Evolutionary conservation across 2,797 vertebrate genomes (phyloP).

Genomic region (Liparis tanakae): DNA sequence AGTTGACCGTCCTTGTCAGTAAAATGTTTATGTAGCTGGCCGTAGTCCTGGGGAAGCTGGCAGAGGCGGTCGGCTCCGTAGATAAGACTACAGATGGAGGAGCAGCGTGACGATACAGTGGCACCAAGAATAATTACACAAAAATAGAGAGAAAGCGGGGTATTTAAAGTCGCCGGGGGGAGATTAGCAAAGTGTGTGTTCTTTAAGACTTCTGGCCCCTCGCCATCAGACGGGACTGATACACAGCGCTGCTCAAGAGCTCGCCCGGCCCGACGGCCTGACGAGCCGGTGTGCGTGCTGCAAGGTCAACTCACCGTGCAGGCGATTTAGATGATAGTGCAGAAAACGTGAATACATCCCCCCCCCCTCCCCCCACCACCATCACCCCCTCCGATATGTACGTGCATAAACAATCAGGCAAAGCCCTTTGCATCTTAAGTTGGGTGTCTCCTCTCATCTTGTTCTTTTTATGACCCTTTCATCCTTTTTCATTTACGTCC

Average conservation of each 20-base stretch:
- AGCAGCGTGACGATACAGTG: constrained; percentile 66
- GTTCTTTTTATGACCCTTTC: background rate
- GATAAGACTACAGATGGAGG: constrained; percentile 75
- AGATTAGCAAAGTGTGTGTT: constrained; percentile 61
- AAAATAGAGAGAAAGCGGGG: constrained; percentile 53
- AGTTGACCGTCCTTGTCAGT: constrained; percentile 87
- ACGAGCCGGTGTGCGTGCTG: constrained; percentile 34
- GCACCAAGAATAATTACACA: constrained; percentile 68
- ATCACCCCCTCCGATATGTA: background rate
- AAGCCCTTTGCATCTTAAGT: constrained; percentile 13
- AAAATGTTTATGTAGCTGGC: constrained; percentile 86
- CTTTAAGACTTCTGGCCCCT: constrained; percentile 47
- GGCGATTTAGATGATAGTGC: constrained; percentile 56
- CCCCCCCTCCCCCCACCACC: too few relatives aligned
- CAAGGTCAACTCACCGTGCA: constrained; percentile 64
- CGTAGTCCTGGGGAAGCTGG: constrained; percentile 73
- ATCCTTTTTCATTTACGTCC: background rate
- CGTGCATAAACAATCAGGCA: constrained; percentile 15
- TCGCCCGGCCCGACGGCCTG: constrained; percentile 28
- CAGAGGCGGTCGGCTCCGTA: constrained; percentile 64
- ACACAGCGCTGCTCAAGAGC: constrained; percentile 62
- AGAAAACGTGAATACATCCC: constrained; percentile 54
- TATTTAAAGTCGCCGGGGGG: constrained; percentile 55
- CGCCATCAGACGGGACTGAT: constrained; percentile 57
- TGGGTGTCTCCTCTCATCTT: constrained; percentile 1